A percentile compares a stretch with the other conserved stretches of the same genome.
These are phyloP conservation scores for Papilio dardanus DNA, from an alignment of 1,140 invertebrate genomes.

Conservation along the genomic window DNA sequence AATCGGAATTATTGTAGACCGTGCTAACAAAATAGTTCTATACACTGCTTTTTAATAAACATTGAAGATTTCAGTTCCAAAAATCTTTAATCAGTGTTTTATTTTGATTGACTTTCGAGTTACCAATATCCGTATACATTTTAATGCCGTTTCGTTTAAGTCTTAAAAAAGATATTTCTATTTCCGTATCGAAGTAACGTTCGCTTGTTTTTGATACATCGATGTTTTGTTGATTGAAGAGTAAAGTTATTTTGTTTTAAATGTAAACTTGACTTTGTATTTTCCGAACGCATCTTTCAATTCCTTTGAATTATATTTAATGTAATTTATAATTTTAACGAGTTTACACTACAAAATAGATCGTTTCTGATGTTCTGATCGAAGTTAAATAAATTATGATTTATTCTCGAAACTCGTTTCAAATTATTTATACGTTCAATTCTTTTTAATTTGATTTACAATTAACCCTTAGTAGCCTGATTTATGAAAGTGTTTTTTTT, in stretches of 20 bases:
- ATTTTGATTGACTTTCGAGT: not conserved
- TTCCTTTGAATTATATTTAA: not conserved
- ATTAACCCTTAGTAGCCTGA: too few species aligned
- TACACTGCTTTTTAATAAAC: not conserved
- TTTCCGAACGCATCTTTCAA: not conserved
- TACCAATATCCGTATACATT: not conserved
- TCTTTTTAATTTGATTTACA: too few species aligned
- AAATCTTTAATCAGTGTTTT: not conserved
- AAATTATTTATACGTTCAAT: not conserved
- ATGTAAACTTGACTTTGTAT: not conserved
- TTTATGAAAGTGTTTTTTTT: too few species aligned
- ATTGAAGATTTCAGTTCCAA: not conserved
- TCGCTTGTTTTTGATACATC: slow-evolving; percentile 6
- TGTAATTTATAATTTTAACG: slow-evolving; percentile 10
- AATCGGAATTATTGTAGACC: too few species aligned
- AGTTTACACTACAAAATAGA: not conserved
- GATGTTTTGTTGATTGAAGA: slow-evolving; percentile 3
- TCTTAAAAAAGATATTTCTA: slow-evolving; percentile 6
- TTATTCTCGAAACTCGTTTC: not conserved
- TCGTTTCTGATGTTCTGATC: not conserved
- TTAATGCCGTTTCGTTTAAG: not conserved
- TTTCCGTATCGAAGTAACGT: not conserved
- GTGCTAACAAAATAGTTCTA: too few species aligned
- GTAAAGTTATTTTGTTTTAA: not conserved
- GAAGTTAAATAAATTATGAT: not conserved